phyloP scores from a whole-genome alignment of 2,113 vertebrate species.

The Chlorocebus sabaeus region DNA sequence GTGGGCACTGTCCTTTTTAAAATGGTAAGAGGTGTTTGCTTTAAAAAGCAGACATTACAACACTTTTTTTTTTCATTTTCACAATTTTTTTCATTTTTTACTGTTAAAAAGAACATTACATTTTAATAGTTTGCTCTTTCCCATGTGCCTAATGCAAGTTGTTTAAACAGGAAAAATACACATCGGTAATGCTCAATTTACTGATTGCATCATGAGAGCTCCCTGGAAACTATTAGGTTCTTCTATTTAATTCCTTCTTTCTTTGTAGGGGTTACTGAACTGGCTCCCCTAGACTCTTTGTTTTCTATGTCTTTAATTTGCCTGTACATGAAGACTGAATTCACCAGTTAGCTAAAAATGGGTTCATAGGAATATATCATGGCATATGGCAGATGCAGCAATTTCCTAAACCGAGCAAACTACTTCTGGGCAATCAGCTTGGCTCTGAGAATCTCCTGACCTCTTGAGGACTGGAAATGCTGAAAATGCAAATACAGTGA shows the following conservation, averaged over 20 bases:
- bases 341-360: slow-evolving; percentile 52
- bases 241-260: slow-evolving; percentile 57
- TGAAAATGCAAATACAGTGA: background rate
- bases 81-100: slow-evolving; percentile 14
- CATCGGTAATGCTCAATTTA: slow-evolving; percentile 76
- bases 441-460: background rate
- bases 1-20: slow-evolving; percentile 88
- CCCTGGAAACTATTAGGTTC: slow-evolving; percentile 66
- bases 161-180: slow-evolving; percentile 72
- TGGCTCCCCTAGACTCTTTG: slow-evolving; percentile 57
- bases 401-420: background rate
- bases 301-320: background rate
- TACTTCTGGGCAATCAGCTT: background rate
- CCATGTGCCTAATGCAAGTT: slow-evolving; percentile 68
- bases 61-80: background rate
- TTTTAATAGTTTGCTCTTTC: slow-evolving; percentile 62
- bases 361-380: slow-evolving; percentile 49
- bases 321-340: slow-evolving; percentile 14
- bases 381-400: background rate
- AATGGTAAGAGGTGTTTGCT: slow-evolving; percentile 59
- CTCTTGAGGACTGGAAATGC: too few relatives aligned
- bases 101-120: slow-evolving; percentile 52
- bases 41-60: background rate
- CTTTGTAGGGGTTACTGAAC: slow-evolving; percentile 51
- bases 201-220: slow-evolving; percentile 38